These are phyloP conservation scores for Orussus abietinus DNA, from an alignment of 1,140 invertebrate genomes.

Conservation along the genomic window DNA sequence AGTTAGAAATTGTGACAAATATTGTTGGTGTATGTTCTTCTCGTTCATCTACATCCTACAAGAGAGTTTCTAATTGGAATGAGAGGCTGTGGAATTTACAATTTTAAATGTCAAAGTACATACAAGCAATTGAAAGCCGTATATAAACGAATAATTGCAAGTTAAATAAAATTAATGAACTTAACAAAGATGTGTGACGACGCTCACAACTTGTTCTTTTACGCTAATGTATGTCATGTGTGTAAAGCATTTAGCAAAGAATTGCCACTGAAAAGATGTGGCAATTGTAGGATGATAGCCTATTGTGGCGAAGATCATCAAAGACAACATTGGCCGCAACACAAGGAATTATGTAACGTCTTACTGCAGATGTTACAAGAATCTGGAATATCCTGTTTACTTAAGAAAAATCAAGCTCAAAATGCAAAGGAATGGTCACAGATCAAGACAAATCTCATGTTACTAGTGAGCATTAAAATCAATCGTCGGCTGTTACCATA, in stretches of 20 bases:
- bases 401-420: slow-evolving; percentile 12
- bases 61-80: no score
- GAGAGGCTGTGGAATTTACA: no score
- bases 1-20: no score
- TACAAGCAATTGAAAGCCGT: no score
- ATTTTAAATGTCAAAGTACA: no score
- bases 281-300: slow-evolving; percentile 38
- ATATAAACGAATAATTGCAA: no score
- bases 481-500: slow-evolving; percentile 23
- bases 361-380: slow-evolving; percentile 20
- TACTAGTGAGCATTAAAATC: slow-evolving; percentile 25
- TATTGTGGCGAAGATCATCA: slow-evolving; percentile 39
- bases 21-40: no score
- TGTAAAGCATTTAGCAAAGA: slow-evolving; percentile 28
- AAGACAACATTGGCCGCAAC: slow-evolving; percentile 38
- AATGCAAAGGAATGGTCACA: slow-evolving; percentile 19
- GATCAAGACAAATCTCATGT: slow-evolving; percentile 34
- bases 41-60: no score
- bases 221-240: slow-evolving; percentile 37
- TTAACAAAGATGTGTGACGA: background rate
- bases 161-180: slow-evolving; percentile 1
- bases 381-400: slow-evolving; percentile 9
- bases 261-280: slow-evolving; percentile 31
- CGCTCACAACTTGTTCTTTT: slow-evolving; percentile 18
- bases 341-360: slow-evolving; percentile 34